Evolutionary conservation across 2,888 invertebrate genomes (phyloP).

Genomic region (Erannis defoliaria): DNA sequence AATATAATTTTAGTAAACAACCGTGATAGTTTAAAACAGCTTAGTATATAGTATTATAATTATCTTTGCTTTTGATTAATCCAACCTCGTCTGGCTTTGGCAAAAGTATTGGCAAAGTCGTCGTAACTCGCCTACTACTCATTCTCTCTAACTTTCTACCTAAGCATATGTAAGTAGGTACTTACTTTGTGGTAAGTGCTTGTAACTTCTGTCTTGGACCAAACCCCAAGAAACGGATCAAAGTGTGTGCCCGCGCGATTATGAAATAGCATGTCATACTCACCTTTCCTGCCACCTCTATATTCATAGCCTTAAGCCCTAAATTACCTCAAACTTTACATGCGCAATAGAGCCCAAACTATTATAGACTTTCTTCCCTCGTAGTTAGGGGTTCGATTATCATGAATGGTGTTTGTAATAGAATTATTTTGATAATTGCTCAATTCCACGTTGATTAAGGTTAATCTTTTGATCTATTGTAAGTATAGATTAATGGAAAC

Average conservation of each 20-base stretch:
- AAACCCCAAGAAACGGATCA: constrained; percentile 46
- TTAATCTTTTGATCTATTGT: constrained; percentile 30
- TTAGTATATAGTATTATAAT: too few relatives aligned
- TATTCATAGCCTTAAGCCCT: background rate
- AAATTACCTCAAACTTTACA: constrained; percentile 17
- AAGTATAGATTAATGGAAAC: constrained; percentile 12
- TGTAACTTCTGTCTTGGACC: constrained; percentile 34
- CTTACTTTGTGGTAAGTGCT: background rate
- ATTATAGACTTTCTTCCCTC: constrained; percentile 1
- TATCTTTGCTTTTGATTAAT: too few relatives aligned
- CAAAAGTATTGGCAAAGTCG: too few relatives aligned
- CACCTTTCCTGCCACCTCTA: constrained; percentile 2
- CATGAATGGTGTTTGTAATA: constrained; percentile 8
- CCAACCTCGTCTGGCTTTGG: too few relatives aligned
- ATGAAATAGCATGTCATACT: constrained; percentile 43
- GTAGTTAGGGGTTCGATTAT: constrained; percentile 1
- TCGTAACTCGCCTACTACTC: too few relatives aligned
- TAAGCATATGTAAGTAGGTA: too few relatives aligned
- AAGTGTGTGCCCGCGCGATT: constrained; percentile 46
- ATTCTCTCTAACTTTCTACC: too few relatives aligned
- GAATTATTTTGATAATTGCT: constrained; percentile 31
- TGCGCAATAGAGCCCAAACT: background rate
- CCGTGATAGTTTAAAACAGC: too few relatives aligned
- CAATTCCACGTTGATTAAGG: constrained; percentile 18
- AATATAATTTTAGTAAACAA: too few relatives aligned